Conservation (phyloP, 2,797 vertebrate genomes). For the Danio aesculapii region DNA sequence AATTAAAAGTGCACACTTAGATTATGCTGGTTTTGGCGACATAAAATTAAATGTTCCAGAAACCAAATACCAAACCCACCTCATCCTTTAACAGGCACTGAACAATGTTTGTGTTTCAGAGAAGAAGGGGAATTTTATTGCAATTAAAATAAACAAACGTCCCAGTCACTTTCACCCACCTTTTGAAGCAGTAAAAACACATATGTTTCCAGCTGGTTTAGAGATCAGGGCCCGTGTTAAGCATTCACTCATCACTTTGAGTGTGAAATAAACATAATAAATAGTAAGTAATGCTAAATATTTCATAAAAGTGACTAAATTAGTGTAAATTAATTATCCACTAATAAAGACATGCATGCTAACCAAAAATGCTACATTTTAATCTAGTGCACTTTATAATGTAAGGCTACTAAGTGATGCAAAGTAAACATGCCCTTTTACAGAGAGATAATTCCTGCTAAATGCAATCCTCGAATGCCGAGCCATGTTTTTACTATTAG, state of each 20-base stretch:
- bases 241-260: constrained; percentile 32
- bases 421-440: constrained; percentile 57
- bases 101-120: constrained; percentile 39
- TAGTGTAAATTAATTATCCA: neutral
- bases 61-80: constrained; percentile 39
- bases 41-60: constrained; percentile 29
- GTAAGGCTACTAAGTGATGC: constrained; percentile 19
- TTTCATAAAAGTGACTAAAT: neutral
- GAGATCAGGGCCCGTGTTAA: constrained; percentile 37
- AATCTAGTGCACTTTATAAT: constrained; percentile 38
- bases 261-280: no score
- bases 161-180: constrained; percentile 52
- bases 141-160: constrained; percentile 55
- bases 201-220: constrained; percentile 60
- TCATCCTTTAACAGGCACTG: constrained; percentile 55
- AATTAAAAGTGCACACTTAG: neutral
- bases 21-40: neutral
- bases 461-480: constrained; percentile 42
- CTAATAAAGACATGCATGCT: neutral
- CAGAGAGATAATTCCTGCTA: constrained; percentile 40
- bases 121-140: constrained; percentile 47
- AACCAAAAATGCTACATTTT: constrained; percentile 24
- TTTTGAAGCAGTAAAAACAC: constrained; percentile 57
- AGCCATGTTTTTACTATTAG: constrained; percentile 65
- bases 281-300: no score